Conservation (phyloP, 1,140 invertebrate genomes). For the Dreissena rostriformis region DNA sequence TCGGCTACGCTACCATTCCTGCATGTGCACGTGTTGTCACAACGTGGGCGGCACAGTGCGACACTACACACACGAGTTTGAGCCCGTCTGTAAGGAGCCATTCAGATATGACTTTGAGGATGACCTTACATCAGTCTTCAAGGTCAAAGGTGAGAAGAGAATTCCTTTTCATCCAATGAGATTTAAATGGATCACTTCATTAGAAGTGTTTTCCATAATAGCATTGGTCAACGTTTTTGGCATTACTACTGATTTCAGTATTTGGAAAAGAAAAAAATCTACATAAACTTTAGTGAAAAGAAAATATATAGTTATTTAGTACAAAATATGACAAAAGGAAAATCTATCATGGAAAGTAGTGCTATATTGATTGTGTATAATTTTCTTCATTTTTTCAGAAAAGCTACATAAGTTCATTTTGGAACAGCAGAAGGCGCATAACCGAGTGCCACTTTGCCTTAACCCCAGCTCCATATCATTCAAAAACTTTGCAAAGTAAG, state of each 20-base stretch:
- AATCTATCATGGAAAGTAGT: not conserved
- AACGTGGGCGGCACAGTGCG: slow-evolving; percentile 83
- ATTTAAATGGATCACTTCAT: too few species aligned
- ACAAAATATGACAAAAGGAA: too few species aligned
- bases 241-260: too few species aligned
- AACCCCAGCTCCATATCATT: slow-evolving; percentile 99
- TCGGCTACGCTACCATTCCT: slow-evolving; percentile 98
- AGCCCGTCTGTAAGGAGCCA: slow-evolving; percentile 92
- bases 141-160: slow-evolving; percentile 92
- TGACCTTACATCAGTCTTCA: slow-evolving; percentile 94
- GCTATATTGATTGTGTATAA: not conserved
- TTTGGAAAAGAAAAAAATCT: too few species aligned
- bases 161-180: too few species aligned
- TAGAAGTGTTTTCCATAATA: too few species aligned
- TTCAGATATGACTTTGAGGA: slow-evolving; percentile 98
- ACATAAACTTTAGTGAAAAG: too few species aligned
- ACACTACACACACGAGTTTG: slow-evolving; percentile 96
- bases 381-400: slow-evolving; percentile 86
- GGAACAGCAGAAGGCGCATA: slow-evolving; percentile 94
- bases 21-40: slow-evolving; percentile 99
- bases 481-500: slow-evolving; percentile 99
- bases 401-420: slow-evolving; percentile 99
- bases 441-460: slow-evolving; percentile 98
- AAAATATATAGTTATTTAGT: too few species aligned
- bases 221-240: too few species aligned